A percentile compares a stretch with the other conserved stretches of the same genome.
phyloP scores from a whole-genome alignment of 2,797 vertebrate species.

The Cercopithecus neglectus region DNA sequence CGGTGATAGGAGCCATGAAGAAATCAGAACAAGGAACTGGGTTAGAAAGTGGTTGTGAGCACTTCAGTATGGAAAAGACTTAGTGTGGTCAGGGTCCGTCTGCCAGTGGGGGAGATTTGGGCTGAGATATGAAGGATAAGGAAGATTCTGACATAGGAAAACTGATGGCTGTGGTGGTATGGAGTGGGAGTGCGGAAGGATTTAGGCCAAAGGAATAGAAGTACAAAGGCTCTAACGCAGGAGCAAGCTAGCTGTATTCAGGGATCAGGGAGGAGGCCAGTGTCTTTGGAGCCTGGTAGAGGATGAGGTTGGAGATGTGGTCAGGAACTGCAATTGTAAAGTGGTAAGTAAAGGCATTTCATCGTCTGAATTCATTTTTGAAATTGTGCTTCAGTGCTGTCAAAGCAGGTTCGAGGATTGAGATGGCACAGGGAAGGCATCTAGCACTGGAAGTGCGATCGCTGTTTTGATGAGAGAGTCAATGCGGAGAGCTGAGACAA shows the following conservation, averaged over 20 bases:
- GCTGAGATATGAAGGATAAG: background rate
- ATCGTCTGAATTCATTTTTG: background rate
- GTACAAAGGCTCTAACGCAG: background rate
- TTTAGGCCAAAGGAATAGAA: background rate
- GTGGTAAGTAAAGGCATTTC: background rate
- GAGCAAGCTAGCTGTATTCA: background rate
- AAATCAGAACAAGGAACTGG: background rate
- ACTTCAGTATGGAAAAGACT: background rate
- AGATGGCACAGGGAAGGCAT: background rate
- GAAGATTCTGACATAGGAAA: background rate
- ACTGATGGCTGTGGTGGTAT: background rate
- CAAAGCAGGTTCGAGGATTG: background rate
- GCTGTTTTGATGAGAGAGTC: background rate
- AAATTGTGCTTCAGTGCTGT: background rate
- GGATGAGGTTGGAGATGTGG: background rate
- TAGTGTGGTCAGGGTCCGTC: background rate
- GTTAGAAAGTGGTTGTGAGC: background rate
- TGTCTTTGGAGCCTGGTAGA: background rate
- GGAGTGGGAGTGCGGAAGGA: fast-evolving
- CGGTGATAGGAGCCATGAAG: background rate
- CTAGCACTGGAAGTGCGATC: background rate
- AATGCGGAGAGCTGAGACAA: background rate
- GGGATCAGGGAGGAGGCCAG: background rate
- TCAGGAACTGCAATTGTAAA: background rate
- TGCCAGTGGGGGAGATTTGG: background rate